Base-by-base conservation (phyloP, 1,140 invertebrate genomes). In the Drusus annulatus region DNA sequence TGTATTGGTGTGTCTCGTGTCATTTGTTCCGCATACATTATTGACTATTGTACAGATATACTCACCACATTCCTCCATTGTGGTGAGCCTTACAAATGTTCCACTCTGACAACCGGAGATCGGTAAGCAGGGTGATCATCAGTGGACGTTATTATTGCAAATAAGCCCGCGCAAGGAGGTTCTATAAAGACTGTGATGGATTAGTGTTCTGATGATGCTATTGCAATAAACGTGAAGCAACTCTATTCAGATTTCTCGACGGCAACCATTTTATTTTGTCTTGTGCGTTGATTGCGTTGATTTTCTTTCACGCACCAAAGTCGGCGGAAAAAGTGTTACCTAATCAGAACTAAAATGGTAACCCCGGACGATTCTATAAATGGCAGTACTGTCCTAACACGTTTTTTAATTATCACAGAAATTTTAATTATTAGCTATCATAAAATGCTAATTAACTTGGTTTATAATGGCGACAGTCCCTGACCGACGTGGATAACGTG, bases 11-110 rank as follows among this genome's bases (percentile, higher is more conserved):
- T 13, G 36, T 13, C 36, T 60, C 56, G 3, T 60, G 56, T 65
- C 16, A 65, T n/a, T 65, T 16, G 62, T 65, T 56, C 51, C 36
- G 74, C 54, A 58, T 58, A 31, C 74, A 76, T 76, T 76, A 76
- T 76, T 76, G 54, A 19, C 52, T 36, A 76, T 76, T 76, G 56
- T 76, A 16, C 28, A 25, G 36, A 45, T 45, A 1, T 45, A 45
- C 36, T 10, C 8, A 1, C 36, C 10, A 1, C 36, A 45, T 45
- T 13, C 36, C 10, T 28, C 19, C 28, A 28, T 36, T 28, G 65
- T 19, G 65, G 28, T 36, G 65, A 45, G 36, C 36, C 36, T 45
- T 45, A 45, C 36, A 45, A 69, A 69, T 45, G 28, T 19, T 17
- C n/a, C 65, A 36, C 6, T 19, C 56, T 23, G 56, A 60, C 56